These are phyloP conservation scores for Drosophila pallidifrons DNA, from an alignment of 1,140 invertebrate species.

Conservation along the genomic window DNA sequence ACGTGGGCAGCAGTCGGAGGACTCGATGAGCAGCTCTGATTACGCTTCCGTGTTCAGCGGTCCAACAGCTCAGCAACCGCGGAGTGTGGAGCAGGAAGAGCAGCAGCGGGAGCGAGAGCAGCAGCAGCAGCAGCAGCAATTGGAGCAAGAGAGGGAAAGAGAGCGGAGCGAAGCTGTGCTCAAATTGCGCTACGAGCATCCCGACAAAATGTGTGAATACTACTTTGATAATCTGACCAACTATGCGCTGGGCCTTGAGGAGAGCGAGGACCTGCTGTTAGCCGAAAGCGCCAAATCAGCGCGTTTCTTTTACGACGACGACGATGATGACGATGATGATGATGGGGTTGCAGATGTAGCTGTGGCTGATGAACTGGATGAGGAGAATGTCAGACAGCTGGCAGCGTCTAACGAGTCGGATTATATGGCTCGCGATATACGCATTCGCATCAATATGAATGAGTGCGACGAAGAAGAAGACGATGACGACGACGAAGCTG, in stretches of 20 bases:
- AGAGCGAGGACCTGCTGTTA: slow-evolving; percentile 71
- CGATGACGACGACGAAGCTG: slow-evolving; percentile 23
- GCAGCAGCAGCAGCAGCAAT: background rate
- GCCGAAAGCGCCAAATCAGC: slow-evolving; percentile 72
- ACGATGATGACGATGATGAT: slow-evolving; percentile 28
- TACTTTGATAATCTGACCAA: slow-evolving; percentile 77
- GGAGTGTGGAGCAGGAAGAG: background rate
- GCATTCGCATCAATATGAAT: slow-evolving; percentile 73
- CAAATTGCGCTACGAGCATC: slow-evolving; percentile 80
- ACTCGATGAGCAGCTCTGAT: slow-evolving; percentile 83
- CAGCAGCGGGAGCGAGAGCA: background rate
- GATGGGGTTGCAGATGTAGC: background rate
- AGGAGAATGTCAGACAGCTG: slow-evolving; percentile 13
- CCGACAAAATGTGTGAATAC: slow-evolving; percentile 83
- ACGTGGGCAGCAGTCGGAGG: slow-evolving; percentile 59
- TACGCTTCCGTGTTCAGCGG: slow-evolving; percentile 84
- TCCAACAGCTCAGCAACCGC: slow-evolving; percentile 39
- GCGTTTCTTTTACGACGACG: slow-evolving; percentile 59
- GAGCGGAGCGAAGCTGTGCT: slow-evolving; percentile 30
- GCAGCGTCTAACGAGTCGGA: slow-evolving; percentile 48
- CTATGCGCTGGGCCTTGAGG: slow-evolving; percentile 66
- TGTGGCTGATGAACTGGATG: slow-evolving; percentile 4
- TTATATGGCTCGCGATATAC: slow-evolving; percentile 67
- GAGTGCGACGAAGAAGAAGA: slow-evolving; percentile 53
- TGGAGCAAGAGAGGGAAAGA: slow-evolving; percentile 16